Percentiles rank a stretch among this genome's conserved stretches.
Conservation (phyloP, 2,888 invertebrate genomes). For the Eugnorisma glareosa region DNA sequence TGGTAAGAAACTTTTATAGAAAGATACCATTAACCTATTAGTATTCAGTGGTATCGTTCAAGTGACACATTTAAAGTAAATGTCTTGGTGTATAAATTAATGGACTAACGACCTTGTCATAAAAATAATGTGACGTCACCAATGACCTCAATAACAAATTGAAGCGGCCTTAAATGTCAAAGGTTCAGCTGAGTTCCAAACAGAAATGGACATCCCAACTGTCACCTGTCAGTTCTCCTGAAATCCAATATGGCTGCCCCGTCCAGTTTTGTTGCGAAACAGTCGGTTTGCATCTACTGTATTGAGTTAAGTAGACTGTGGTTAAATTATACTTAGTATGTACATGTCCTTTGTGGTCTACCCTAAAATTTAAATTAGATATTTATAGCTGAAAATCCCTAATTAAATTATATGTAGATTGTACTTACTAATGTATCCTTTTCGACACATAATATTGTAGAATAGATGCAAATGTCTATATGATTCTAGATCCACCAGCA, state of each 20-base stretch:
- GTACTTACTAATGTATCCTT: conserved; percentile 48
- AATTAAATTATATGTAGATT: conserved; percentile 23
- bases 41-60: neutral
- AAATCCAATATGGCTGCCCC: conserved; percentile 18
- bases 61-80: conserved; percentile 1
- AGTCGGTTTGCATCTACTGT: conserved; percentile 2
- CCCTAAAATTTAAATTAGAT: conserved; percentile 20
- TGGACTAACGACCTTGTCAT: neutral
- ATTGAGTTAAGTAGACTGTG: conserved; percentile 22
- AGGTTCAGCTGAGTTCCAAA: conserved; percentile 20
- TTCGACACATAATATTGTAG: neutral
- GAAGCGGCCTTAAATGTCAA: conserved; percentile 21
- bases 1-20: neutral
- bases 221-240: conserved; percentile 19
- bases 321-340: conserved; percentile 24
- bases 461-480: neutral
- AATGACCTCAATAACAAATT: conserved; percentile 20
- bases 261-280: neutral
- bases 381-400: conserved; percentile 1
- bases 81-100: neutral
- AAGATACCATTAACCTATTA: neutral
- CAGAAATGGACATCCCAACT: conserved; percentile 2
- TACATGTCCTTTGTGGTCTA: conserved; percentile 22
- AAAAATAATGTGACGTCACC: conserved; percentile 19
- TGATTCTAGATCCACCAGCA: neutral